Evolutionary conservation across 2,113 vertebrate genomes (phyloP), one percentile per base, ranked within the genome.

Genomic region (Ciconia maguari): DNA sequence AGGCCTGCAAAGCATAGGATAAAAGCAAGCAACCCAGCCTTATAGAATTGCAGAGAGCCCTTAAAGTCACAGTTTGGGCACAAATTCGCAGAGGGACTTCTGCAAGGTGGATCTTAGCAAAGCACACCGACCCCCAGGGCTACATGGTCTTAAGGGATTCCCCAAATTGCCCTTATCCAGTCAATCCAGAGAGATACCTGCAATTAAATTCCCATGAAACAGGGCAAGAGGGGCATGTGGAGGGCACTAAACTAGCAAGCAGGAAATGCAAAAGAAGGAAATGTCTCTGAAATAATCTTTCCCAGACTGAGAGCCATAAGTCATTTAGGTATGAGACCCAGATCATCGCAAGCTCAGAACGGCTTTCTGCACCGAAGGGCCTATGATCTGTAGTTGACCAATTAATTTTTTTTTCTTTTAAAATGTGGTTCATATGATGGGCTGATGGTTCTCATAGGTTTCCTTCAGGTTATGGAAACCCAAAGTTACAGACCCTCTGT

Each of bases 291-390:
- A 66, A 89, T 62, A n/a, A 89, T 29, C 52, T 42, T 55, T 84
- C 74, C 30, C 52, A 74, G 52, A 7, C 41, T 49, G 41, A 74
- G 29, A 60, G 12, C 29, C 38, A 3, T 19, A 88, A 65, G 9
- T 36, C 41, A 16, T 16, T 26, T 12, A 70, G 14, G 19, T 64
- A 32, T 12, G 29, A 90, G 42, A 69, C 49, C 13, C 4, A 34
- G 32, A 58, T 24, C 38, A 41, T 4, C 0, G 0, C 1, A 2
- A 70, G 49, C 38, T 52, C 29, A 14, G 48, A 75, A 62, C 3
- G 1, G 42, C 55, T 69, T 75, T 55, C 55, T 41, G 55, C 29
- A 20, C 75, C 30, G 7, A 75, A 69, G 11, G 10, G 21, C 32
- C 49, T 26, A 10, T 20, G 19, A 60, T 57, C 32, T 62, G 42